Evolutionary conservation across 2,888 invertebrate species (phyloP).

Genomic region (Mechanitis mazaeus): DNA sequence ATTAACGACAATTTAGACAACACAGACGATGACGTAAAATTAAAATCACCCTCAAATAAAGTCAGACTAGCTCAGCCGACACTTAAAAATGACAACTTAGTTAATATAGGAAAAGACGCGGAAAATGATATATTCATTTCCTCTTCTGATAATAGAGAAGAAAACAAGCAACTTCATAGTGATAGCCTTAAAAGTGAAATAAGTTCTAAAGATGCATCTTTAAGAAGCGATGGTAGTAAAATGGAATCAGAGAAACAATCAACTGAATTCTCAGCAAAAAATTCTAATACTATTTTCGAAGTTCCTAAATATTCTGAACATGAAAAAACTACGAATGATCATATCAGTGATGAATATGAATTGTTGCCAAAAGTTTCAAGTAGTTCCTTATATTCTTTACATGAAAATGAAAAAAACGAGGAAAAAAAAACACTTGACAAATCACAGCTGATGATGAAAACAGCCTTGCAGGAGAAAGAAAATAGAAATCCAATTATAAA

Average conservation of each 20-base stretch:
- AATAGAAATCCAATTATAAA: conserved; percentile 3
- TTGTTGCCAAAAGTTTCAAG: neutral
- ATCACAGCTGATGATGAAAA: conserved; percentile 8
- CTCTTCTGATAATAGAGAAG: conserved; percentile 28
- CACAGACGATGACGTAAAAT: too few relatives aligned
- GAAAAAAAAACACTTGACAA: neutral
- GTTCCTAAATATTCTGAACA: neutral
- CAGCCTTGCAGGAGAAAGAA: neutral
- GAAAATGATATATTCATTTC: conserved; percentile 28
- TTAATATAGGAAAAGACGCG: conserved; percentile 11
- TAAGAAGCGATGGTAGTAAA: conserved; percentile 6
- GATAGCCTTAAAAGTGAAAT: conserved; percentile 28
- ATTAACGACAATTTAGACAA: neutral
- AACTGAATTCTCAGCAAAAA: neutral
- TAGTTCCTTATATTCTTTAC: neutral
- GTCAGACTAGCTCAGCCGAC: neutral
- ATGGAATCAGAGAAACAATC: neutral
- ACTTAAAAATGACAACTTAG: conserved; percentile 8
- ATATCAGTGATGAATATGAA: neutral
- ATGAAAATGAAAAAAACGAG: neutral
- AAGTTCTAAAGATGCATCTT: conserved; percentile 5
- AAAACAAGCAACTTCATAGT: conserved; percentile 27
- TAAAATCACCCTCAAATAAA: neutral
- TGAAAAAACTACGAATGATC: conserved; percentile 1
- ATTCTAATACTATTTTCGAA: neutral